Evolutionary conservation across 2,888 invertebrate species (phyloP).

Genomic region (Ariolimax columbianus): DNA sequence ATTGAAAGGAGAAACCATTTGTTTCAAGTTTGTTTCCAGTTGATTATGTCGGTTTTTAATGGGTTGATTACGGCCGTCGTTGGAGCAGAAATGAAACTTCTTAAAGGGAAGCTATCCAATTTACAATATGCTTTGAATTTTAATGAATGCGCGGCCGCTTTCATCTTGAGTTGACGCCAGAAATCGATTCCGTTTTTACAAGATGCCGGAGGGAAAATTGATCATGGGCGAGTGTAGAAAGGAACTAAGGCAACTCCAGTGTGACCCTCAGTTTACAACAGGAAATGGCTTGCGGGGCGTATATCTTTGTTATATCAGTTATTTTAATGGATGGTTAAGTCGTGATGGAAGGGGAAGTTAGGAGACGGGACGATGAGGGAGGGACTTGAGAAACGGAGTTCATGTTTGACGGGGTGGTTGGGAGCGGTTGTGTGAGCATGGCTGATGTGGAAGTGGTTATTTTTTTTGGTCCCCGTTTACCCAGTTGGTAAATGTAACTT

Average conservation of each 20-base stretch:
- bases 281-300: constrained; percentile 11
- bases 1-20: constrained; percentile 50
- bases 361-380: not conserved
- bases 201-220: constrained; percentile 21
- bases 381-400: no score
- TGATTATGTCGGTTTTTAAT: constrained; percentile 48
- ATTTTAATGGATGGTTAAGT: constrained; percentile 12
- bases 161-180: constrained; percentile 40
- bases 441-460: no score
- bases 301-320: constrained; percentile 30
- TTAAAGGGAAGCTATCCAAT: constrained; percentile 47
- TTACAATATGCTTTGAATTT: constrained; percentile 51
- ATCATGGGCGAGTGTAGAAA: constrained; percentile 16
- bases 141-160: constrained; percentile 40
- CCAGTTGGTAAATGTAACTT: no score
- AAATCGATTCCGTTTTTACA: constrained; percentile 38
- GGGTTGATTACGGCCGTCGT: constrained; percentile 45
- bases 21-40: constrained; percentile 50
- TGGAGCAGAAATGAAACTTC: constrained; percentile 50
- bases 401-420: no score
- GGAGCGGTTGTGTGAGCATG: no score
- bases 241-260: constrained; percentile 3
- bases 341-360: not conserved
- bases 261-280: constrained; percentile 15
- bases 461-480: no score